Percentiles rank a stretch among this genome's conserved stretches.
Evolutionary conservation across 2,797 vertebrate species (phyloP).

Genomic region (Synanceia verrucosa): DNA sequence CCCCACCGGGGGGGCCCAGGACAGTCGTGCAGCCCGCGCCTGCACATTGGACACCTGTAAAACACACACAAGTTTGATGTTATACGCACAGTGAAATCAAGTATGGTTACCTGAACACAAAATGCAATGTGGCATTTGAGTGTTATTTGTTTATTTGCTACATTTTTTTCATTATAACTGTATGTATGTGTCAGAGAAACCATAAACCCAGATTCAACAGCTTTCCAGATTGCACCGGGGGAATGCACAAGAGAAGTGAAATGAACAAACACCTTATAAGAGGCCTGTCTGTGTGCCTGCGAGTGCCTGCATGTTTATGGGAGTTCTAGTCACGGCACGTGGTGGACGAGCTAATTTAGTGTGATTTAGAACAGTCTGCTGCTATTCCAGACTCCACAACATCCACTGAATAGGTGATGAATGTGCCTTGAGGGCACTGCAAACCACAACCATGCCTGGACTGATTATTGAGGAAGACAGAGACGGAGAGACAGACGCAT

Average conservation of each 20-base stretch:
- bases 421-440: constrained; percentile 29
- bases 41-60: constrained; percentile 91
- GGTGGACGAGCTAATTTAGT: constrained; percentile 42
- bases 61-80: not conserved
- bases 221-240: not conserved
- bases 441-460: constrained; percentile 48
- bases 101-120: not conserved
- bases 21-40: constrained; percentile 88
- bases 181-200: not conserved
- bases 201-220: not conserved
- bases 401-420: constrained; percentile 44
- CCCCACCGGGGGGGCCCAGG: constrained; percentile 91
- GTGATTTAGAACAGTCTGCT: constrained; percentile 54
- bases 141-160: not conserved
- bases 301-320: constrained; percentile 35
- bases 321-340: constrained; percentile 18
- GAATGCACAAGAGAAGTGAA: constrained; percentile 1
- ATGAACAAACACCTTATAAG: not conserved
- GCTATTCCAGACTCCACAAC: constrained; percentile 38
- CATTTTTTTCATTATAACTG: not conserved
- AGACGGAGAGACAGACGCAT: not conserved
- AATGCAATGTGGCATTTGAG: not conserved
- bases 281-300: not conserved
- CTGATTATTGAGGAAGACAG: constrained; percentile 33
- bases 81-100: not conserved